These are phyloP conservation scores for Poeciliopsis paucimaculata DNA, from an alignment of 2,797 vertebrate genomes.

Conservation along the genomic window DNA sequence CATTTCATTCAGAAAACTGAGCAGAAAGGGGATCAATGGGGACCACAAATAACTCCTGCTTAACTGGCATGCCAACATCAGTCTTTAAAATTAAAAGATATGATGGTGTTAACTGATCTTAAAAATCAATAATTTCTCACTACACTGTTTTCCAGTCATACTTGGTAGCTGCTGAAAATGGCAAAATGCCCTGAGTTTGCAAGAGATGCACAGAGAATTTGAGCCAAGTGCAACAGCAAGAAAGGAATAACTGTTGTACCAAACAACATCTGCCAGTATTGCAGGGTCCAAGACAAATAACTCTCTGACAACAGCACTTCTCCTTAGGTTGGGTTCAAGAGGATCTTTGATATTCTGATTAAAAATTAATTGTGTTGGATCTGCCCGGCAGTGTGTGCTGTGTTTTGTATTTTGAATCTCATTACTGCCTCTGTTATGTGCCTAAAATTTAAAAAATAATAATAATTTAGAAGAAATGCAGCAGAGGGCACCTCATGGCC, in stretches of 20 bases:
- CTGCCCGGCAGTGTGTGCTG: slow-evolving; percentile 71
- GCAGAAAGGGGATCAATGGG: slow-evolving; percentile 62
- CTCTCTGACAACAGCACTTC: slow-evolving; percentile 64
- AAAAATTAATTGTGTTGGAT: slow-evolving; percentile 81
- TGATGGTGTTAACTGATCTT: slow-evolving; percentile 25
- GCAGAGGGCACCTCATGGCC: slow-evolving; percentile 59
- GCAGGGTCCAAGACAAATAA: slow-evolving; percentile 78
- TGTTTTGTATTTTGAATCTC: slow-evolving; percentile 70
- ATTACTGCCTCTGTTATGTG: slow-evolving; percentile 58
- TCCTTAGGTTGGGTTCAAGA: slow-evolving; percentile 77
- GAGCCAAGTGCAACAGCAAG: slow-evolving; percentile 50
- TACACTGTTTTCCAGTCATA: slow-evolving; percentile 18
- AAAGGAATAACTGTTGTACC: slow-evolving; percentile 76
- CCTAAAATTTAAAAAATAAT: slow-evolving; percentile 36
- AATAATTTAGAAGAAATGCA: slow-evolving; percentile 30
- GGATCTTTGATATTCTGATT: slow-evolving; percentile 79
- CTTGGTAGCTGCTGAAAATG: slow-evolving; percentile 49
- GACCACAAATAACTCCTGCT: slow-evolving; percentile 43
- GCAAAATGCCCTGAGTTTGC: slow-evolving; percentile 63
- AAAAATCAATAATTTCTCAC: slow-evolving; percentile 29
- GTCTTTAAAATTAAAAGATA: slow-evolving; percentile 32
- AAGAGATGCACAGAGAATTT: slow-evolving; percentile 61
- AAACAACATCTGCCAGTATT: slow-evolving; percentile 78
- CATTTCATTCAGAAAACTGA: slow-evolving; percentile 35
- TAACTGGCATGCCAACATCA: slow-evolving; percentile 10